A percentile compares a stretch with the other conserved stretches of the same genome.
phyloP scores from a whole-genome alignment of 2,797 vertebrate genomes.

The Myripristis jacobus region DNA sequence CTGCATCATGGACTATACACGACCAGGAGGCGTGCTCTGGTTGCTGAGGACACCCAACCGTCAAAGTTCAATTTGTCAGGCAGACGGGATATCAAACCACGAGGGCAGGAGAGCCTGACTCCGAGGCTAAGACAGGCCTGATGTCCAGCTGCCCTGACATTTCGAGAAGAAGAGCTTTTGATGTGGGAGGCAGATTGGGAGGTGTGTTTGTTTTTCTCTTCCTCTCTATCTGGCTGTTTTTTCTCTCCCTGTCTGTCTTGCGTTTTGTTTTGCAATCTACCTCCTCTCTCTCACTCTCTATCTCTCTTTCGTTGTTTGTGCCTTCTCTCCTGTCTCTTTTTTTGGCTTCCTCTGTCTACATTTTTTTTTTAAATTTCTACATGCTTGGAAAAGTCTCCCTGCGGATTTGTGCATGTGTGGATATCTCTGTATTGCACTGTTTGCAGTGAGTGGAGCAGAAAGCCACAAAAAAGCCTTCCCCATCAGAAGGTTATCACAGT shows the following conservation, averaged over 20 bases:
- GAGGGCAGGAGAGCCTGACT: conserved; percentile 12
- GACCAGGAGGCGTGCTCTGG: background rate
- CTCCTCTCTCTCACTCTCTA: background rate
- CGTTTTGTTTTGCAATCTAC: background rate
- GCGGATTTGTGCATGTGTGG: background rate
- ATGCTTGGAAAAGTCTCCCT: conserved; percentile 1
- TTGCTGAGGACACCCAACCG: conserved; percentile 29
- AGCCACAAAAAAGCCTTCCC: conserved; percentile 43
- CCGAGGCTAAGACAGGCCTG: conserved; percentile 21
- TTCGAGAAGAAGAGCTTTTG: conserved; percentile 60
- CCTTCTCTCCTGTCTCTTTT: no score
- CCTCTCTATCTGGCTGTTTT: background rate
- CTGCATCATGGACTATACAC: conserved; percentile 9
- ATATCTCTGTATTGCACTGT: conserved; percentile 27
- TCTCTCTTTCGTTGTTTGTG: conserved; percentile 4
- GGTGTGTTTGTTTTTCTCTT: conserved; percentile 40
- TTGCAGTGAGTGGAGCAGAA: conserved; percentile 34
- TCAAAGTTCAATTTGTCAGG: conserved; percentile 25
- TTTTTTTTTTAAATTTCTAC: conserved; percentile 4
- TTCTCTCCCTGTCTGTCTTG: background rate
- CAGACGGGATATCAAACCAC: conserved; percentile 34
- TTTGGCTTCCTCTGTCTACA: no score
- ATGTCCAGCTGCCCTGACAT: conserved; percentile 69
- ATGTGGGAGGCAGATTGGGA: conserved; percentile 59
- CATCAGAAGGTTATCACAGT: conserved; percentile 65